Evolutionary conservation across 2,113 vertebrate genomes (phyloP), one percentile per base, ranked within the genome.

Genomic region (Saccopteryx bilineata): DNA sequence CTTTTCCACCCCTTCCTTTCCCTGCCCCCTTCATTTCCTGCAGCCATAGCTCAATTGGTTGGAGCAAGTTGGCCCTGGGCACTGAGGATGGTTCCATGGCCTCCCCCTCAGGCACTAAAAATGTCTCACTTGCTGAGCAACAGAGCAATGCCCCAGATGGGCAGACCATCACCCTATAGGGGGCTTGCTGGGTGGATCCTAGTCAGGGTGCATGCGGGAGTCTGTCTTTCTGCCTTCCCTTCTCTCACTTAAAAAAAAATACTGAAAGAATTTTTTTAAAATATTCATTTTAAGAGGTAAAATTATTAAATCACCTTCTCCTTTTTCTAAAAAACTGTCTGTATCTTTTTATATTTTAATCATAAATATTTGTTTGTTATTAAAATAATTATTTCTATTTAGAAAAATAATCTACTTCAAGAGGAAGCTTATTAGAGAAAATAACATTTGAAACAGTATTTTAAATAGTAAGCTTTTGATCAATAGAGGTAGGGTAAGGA

Each of bases 381-480:
- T 81, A 26, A 46, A 81, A 46, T 48, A 81, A 26, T 63, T 63
- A 46, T 33, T 75, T 79, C 58, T 81, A 65, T 56, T 74, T 92
- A 76, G 28, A 58, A 87, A 82, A 82, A 92, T 89, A 90, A n/a
- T 31, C 63, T 81, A 56, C 15, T 56, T 76, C 60, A 58, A 94
- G 56, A 87, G 10, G 48, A 87, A 17, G 10, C 66, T 92, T 95
- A 26, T 90, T 80, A 84, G 19, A 60, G 65, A 19, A 72, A 46
- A 65, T 54, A 9, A 18, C 65, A 87, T 71, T 90, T 94, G 58
- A 94, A 81, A 72, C 13, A 8, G 26, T 17, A 26, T 87, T 91
- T 89, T 52, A 68, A 82, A 24, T 54, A 83, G 21, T 83, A 24
- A 60, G 12, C n/a, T 90, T 88, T 83, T 83, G 23, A 56, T 90